These are phyloP conservation scores for Azemiops feae DNA, from an alignment of 2,113 vertebrate species.

Conservation along the genomic window DNA sequence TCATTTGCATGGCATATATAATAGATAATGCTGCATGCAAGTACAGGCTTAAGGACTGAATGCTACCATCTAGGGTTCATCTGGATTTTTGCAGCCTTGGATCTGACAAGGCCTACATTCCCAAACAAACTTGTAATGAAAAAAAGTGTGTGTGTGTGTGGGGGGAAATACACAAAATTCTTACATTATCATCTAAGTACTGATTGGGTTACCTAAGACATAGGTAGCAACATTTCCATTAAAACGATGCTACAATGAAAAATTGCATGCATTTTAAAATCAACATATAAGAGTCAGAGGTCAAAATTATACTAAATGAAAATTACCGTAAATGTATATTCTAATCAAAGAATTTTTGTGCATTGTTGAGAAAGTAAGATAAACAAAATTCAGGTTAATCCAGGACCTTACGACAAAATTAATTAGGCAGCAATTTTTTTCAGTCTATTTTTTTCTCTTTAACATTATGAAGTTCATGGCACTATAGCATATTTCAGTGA, in stretches of 20 bases:
- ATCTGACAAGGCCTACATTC: neutral
- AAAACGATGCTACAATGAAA: neutral
- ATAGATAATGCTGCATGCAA: neutral
- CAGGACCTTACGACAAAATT: constrained; percentile 41
- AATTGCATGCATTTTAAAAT: neutral
- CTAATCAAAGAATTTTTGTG: constrained; percentile 47
- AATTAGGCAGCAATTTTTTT: constrained; percentile 45
- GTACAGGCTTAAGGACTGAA: neutral
- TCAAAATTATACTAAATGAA: constrained; percentile 23
- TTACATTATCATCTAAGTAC: neutral
- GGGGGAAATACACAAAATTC: neutral
- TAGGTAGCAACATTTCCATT: neutral
- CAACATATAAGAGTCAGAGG: constrained; percentile 23
- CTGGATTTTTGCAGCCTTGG: neutral
- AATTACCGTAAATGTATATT: constrained; percentile 34
- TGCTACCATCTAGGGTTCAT: neutral
- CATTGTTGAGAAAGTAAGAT: constrained; percentile 49
- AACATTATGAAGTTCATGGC: constrained; percentile 46
- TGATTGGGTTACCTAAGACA: neutral
- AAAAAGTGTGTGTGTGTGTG: too few species aligned
- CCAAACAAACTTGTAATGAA: neutral
- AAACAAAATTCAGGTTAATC: constrained; percentile 56
- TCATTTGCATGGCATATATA: neutral
- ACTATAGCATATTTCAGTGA: constrained; percentile 51
- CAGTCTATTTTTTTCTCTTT: constrained; percentile 7